phyloP scores from a whole-genome alignment of 2,797 vertebrate species.

The Periparus ater region DNA sequence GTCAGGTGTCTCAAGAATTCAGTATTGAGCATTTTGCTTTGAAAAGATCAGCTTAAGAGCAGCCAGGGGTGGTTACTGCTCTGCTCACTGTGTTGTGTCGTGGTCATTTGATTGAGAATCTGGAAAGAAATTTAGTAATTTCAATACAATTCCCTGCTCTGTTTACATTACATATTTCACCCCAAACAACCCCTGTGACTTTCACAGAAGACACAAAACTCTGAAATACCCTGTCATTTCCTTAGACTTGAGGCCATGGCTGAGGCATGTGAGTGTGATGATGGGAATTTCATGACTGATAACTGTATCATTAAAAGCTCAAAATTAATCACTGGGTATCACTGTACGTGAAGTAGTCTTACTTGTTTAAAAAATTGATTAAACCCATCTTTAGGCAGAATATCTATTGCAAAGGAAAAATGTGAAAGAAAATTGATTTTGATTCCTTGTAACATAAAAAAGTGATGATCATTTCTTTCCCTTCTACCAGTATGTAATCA shows the following conservation, averaged over 20 bases:
- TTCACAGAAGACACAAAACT: background rate
- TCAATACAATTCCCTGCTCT: background rate
- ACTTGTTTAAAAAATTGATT: constrained; percentile 17
- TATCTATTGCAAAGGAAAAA: background rate
- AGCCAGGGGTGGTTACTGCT: background rate
- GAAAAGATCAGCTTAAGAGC: background rate
- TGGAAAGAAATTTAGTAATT: background rate
- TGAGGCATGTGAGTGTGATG: background rate
- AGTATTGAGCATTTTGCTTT: background rate
- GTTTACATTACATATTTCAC: background rate
- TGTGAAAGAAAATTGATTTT: constrained; percentile 9
- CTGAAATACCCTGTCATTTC: background rate
- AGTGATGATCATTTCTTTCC: background rate
- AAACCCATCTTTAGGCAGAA: constrained; percentile 5
- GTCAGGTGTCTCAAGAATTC: background rate
- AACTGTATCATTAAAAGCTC: background rate
- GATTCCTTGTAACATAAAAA: background rate
- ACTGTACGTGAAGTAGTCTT: background rate
- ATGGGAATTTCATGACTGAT: constrained; percentile 10
- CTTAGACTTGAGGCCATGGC: background rate
- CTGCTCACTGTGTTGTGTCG: background rate
- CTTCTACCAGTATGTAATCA: background rate
- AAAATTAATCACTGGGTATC: background rate
- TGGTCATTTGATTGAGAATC: background rate
- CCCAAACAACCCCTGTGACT: background rate